Evolutionary conservation across 2,797 vertebrate species (phyloP).

Genomic region (Mastacembelus armatus): DNA sequence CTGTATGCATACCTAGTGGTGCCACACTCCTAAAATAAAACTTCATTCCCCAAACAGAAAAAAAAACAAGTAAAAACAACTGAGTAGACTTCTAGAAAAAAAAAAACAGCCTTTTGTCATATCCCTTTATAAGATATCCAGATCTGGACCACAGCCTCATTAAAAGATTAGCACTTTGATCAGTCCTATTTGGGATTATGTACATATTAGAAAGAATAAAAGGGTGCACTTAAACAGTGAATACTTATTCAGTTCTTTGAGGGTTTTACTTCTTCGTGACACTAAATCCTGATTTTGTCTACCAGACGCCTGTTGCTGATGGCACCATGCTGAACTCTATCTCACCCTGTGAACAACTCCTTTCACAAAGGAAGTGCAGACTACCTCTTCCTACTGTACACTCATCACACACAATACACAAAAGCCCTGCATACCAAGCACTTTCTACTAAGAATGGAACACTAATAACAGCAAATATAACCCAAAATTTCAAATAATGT

Average conservation of each 20-base stretch:
- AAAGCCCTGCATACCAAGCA: slow-evolving; percentile 45
- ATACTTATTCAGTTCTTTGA: slow-evolving; percentile 12
- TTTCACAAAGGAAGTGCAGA: slow-evolving; percentile 33
- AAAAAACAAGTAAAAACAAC: slow-evolving; percentile 16
- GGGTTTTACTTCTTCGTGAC: slow-evolving; percentile 22
- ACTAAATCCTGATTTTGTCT: slow-evolving; percentile 40
- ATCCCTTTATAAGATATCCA: neutral
- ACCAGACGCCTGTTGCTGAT: slow-evolving; percentile 21
- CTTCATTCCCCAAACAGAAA: slow-evolving; percentile 15
- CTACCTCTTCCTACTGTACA: slow-evolving; percentile 29
- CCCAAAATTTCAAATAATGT: slow-evolving; percentile 41
- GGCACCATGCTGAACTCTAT: slow-evolving; percentile 36
- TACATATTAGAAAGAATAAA: slow-evolving; percentile 21
- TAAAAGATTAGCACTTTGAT: slow-evolving; percentile 17
- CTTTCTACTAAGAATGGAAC: slow-evolving; percentile 47
- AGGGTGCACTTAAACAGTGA: slow-evolving; percentile 5
- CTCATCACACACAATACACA: slow-evolving; percentile 46
- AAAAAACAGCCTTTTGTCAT: neutral
- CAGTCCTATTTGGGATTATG: slow-evolving; percentile 22
- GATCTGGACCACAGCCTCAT: slow-evolving; percentile 2
- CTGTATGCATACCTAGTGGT: slow-evolving; percentile 50
- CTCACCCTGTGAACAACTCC: slow-evolving; percentile 47
- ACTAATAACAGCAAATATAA: slow-evolving; percentile 52
- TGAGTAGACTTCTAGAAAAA: neutral
- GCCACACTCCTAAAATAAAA: slow-evolving; percentile 53